Evolutionary conservation across 2,113 vertebrate species (phyloP).

Genomic region (Macrotus californicus): DNA sequence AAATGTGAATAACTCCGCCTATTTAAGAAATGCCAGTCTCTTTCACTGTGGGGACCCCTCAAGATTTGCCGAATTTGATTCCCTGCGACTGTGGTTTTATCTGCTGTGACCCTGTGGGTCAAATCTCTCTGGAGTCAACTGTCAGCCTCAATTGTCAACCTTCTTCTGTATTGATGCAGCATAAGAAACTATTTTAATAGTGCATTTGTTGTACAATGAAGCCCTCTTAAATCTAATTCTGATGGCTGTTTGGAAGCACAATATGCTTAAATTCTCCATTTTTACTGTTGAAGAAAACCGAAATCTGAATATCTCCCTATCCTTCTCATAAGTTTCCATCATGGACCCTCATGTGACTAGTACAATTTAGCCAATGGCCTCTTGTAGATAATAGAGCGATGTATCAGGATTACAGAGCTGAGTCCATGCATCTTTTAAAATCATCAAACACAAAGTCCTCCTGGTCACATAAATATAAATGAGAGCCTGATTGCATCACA

Average conservation of each 20-base stretch:
- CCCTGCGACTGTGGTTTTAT: not conserved
- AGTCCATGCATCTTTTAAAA: slow-evolving; percentile 75
- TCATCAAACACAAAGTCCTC: slow-evolving; percentile 74
- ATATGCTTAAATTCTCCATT: slow-evolving; percentile 25
- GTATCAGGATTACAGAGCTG: slow-evolving; percentile 75
- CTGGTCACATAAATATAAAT: slow-evolving; percentile 80
- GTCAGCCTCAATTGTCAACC: slow-evolving; percentile 21
- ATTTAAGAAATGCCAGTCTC: not conserved
- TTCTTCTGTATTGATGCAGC: slow-evolving; percentile 44
- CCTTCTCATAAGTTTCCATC: slow-evolving; percentile 72
- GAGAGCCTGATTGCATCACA: slow-evolving; percentile 73
- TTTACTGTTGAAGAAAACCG: slow-evolving; percentile 61
- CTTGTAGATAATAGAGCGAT: slow-evolving; percentile 76
- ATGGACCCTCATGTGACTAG: slow-evolving; percentile 66
- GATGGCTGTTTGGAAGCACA: slow-evolving; percentile 43
- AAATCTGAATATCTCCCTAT: slow-evolving; percentile 72
- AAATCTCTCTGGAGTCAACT: not conserved
- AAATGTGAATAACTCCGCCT: not conserved
- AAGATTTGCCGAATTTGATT: not conserved
- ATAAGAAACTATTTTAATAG: slow-evolving; percentile 61
- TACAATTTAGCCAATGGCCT: slow-evolving; percentile 73
- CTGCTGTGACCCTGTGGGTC: not conserved
- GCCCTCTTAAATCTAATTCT: slow-evolving; percentile 56
- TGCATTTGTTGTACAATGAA: slow-evolving; percentile 61
- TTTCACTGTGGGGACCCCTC: not conserved